Conservation (phyloP, 2,797 vertebrate genomes). For the Podargus strigoides region DNA sequence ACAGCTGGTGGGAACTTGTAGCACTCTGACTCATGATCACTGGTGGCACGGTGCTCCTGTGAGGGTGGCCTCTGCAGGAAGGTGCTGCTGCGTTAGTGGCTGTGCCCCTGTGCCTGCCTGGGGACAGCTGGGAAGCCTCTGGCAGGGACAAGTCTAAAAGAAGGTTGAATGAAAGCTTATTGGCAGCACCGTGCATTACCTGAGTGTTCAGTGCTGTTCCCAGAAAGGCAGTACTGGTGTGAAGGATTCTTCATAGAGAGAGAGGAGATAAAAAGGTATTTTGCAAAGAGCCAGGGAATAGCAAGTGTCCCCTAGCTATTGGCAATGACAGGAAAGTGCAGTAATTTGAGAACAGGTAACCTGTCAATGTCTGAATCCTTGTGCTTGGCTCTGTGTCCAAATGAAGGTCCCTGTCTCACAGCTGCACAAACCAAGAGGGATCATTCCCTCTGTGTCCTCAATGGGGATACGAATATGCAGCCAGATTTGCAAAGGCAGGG, state of each 20-base stretch:
- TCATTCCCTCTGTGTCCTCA: not conserved
- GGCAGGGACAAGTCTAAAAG: not conserved
- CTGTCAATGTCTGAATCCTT: not conserved
- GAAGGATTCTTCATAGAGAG: not conserved
- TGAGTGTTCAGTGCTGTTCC: rapidly evolving
- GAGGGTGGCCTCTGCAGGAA: not conserved
- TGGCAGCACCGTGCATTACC: not conserved
- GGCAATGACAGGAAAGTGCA: not conserved
- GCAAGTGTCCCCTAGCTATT: not conserved
- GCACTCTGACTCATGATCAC: not conserved
- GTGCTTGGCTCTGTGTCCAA: not conserved
- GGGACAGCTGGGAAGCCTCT: not conserved
- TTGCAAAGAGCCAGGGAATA: not conserved
- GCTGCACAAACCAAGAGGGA: not conserved
- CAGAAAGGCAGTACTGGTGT: rapidly evolving
- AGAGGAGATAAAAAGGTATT: not conserved
- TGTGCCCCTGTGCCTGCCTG: rapidly evolving
- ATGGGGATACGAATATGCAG: not conserved
- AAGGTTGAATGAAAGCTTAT: rapidly evolving
- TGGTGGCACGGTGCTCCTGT: rapidly evolving
- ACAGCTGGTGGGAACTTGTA: not conserved
- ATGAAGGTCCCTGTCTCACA: too few relatives aligned
- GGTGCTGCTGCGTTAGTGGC: not conserved
- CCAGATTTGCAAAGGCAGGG: not conserved
- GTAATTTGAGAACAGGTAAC: not conserved